Base-by-base conservation (phyloP, 2,888 invertebrate species). In the Plebejus argus region DNA sequence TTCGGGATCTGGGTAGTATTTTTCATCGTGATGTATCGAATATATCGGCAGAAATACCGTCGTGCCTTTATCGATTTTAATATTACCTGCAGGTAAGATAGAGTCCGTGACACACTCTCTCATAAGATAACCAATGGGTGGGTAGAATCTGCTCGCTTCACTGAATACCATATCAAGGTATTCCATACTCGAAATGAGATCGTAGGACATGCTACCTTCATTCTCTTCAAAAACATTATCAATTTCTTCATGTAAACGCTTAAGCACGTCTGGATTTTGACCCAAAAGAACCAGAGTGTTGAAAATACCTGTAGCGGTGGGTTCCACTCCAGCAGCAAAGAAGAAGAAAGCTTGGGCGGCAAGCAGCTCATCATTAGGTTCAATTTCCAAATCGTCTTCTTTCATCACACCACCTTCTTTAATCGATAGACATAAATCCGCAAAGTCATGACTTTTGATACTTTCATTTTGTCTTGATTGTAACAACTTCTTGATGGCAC, bases 261-360 rank as follows among this genome's bases (percentile, higher is more conserved):
- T 28, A 20, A 71, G 71, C 10, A 71, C n/a, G 5, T 71, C 39
- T 35, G 71, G 71, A 71, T 71, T 35, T 71, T 35, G 71, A 2
- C 71, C 71, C 8, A 71, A 8, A 10, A 39, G 35, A 18, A 71
- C 20, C 10, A 33, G 39, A 12, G 39, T 10, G 4, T 71, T 33
- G 78, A 86, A 86, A 77, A 91, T 84, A 1, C 85, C 83, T 6
- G 86, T 85, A 0, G 91, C 88, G 2, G 88, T 84, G 0, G 91
- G 89, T 56, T 91, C 91, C 3, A 89, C 88, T 0, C 92, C 92
- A 70, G 90, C 92, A 56, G 83, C 81, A 76, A 88, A 89, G 82
- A 90, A 91, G 79, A 91, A 87, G 76, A 91, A 88, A 0, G 86
- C 87, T 80, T 91, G 90, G 8, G 89, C 88, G 10, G 87, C 86